Evolutionary conservation across 2,113 vertebrate genomes (phyloP), one percentile per base, ranked within the genome.

Genomic region (Anolis carolinensis): DNA sequence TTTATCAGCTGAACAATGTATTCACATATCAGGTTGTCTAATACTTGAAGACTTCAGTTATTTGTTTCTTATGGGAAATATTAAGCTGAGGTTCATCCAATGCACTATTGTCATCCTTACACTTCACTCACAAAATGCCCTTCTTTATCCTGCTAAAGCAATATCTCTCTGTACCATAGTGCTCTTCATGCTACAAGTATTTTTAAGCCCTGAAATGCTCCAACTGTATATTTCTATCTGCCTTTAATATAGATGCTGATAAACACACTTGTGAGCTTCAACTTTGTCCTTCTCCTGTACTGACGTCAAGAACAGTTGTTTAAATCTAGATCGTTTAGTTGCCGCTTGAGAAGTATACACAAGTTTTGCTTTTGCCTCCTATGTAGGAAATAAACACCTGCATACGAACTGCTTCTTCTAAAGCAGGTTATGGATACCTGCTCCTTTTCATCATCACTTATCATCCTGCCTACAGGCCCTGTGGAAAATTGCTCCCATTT

Each of bases 361-460:
- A 77, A 30, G 7, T 25, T 82, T 50, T 63, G 62, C 34, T 20
- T 75, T 30, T 83, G 55, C 44, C 50, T 81, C 70, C 44, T 81
- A 36, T 25, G 23, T 44, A 73, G 91, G 67, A 81, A 39, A 79
- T 52, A 0, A 44, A 20, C 85, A 87, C 86, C 20, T 14, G 59
- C 25, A 83, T 81, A 79, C 11, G 68, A 1, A 44, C 88, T 86
- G 90, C 85, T 89, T 0, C 50, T 86, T 0, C 59, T 86, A 27
- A 90, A 89, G 59, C 86, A 89, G 88, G 87, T 1, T 32, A 34
- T 90, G 59, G 79, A 87, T 88, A 83, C 67, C 86, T 94, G 84
- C 50, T 71, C 44, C 89, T 71, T 95, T 92, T 94, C 67, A 91
- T 93, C 70, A 92, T 71, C 91, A 75, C 76, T 90, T 92, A 90